Base-by-base conservation (phyloP, 2,888 invertebrate species). In the Cerastis leucographa region DNA sequence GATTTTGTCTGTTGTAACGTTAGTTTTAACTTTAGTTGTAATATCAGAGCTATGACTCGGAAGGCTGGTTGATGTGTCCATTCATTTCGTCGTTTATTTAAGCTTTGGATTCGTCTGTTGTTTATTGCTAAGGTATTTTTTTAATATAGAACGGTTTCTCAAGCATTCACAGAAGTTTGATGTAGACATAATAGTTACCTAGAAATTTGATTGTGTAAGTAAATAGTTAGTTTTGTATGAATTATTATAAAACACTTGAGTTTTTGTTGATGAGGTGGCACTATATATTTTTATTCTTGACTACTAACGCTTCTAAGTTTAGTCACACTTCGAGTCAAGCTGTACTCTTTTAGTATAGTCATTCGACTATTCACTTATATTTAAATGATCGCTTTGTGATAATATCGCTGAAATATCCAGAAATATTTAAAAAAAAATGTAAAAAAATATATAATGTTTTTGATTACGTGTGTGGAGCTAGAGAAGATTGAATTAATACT, bases 1-100 rank as follows among this genome's bases (percentile, higher is more conserved):
- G 77, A 85, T 85, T 91, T 90, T 90, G 88, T 91, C 91, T 92
- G 90, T 93, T 92, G 90, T 93, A 94, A 90, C 80, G 74, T 90
- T 93, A 93, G 91, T 88, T 88, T 88, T 91, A 91, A 90, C 86
- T 91, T 92, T 94, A 93, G 90, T 92, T 91, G 80, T 93, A 93
- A 91, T 91, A 74, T 89, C 88, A 89, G 94, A 93, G 94, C 90
- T 91, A 90, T 90, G 92, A 90, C 93, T 94, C 94, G 81, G 86
- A 92, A 94, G 93, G 96, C 96, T 96, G 96, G 96, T 96, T 95
- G 93, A 94, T 90, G 96, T 93, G 96, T 95, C 96, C 96, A 96
- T 94, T 95, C 66, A 86, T 88, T 87, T 85, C 80, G 76, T 81
- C 77, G 83, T 88, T 89, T 83, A 83, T 85, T 88, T 81, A 83